Conservation (phyloP, 2,797 vertebrate species). For the Loris lydekkerianus region DNA sequence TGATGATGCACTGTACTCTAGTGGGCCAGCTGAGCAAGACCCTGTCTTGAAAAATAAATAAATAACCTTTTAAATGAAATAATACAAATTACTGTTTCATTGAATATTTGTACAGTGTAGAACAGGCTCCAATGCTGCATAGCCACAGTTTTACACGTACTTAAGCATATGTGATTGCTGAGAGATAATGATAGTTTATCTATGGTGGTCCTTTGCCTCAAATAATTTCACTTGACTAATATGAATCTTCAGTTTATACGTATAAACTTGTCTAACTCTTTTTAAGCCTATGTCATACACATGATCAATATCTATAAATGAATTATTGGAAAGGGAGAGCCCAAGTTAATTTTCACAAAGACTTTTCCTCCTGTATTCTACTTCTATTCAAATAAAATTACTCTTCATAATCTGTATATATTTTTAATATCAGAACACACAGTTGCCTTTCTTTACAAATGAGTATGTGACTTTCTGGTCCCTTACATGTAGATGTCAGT, state of each 20-base stretch:
- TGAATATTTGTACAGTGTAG: not conserved
- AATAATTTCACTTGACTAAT: not conserved
- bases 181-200: not conserved
- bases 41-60: not conserved
- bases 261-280: not conserved
- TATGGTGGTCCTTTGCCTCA: not conserved
- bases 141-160: not conserved
- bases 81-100: not conserved
- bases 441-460: not conserved
- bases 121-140: not conserved
- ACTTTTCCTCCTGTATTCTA: not conserved
- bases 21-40: not conserved
- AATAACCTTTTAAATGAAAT: not conserved
- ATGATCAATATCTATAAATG: not conserved
- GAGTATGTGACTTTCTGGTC: not conserved
- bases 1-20: not conserved
- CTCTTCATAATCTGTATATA: not conserved
- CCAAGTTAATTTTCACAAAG: not conserved
- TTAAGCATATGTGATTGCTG: not conserved
- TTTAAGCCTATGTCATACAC: not conserved
- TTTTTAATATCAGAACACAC: not conserved
- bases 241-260: not conserved
- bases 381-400: not conserved
- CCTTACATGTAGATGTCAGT: not conserved
- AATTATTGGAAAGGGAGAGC: not conserved